Conservation (phyloP, 2,888 invertebrate species). For the Andrena haemorrhoa region DNA sequence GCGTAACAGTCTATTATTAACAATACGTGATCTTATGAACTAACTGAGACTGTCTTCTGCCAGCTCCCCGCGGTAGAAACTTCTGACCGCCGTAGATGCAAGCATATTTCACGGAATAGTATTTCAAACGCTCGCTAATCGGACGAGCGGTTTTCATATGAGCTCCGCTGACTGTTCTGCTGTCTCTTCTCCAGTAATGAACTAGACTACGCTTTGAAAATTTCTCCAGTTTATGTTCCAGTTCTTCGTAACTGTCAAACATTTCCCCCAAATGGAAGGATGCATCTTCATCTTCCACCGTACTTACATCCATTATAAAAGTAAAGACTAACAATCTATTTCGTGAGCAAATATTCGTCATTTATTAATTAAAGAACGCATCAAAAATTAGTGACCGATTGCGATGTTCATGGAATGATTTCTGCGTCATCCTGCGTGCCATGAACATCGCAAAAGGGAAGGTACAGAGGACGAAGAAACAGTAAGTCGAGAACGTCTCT, state of each 20-base stretch:
- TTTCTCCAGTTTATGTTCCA: constrained; percentile 81
- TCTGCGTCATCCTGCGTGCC: background rate
- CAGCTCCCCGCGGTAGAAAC: constrained; percentile 83
- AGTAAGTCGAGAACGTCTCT: background rate
- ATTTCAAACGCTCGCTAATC: constrained; percentile 82
- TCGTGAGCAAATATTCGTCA: constrained; percentile 36
- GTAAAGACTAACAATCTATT: constrained; percentile 53
- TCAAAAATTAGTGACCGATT: background rate
- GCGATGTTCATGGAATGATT: background rate
- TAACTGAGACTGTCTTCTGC: constrained; percentile 83
- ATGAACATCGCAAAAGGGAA: background rate
- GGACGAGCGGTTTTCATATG: constrained; percentile 85
- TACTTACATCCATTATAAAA: constrained; percentile 73
- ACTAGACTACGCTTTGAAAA: constrained; percentile 84
- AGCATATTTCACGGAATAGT: constrained; percentile 85
- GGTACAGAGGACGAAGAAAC: background rate
- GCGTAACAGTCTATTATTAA: constrained; percentile 2
- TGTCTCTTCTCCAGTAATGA: constrained; percentile 85
- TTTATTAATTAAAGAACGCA: background rate
- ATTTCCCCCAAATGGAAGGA: constrained; percentile 84
- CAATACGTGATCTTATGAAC: constrained; percentile 48
- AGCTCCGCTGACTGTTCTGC: constrained; percentile 84
- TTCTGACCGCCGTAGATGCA: constrained; percentile 85
- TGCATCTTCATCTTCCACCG: constrained; percentile 75
- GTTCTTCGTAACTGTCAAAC: constrained; percentile 84